These are phyloP conservation scores for Piezodorus guildinii DNA, from an alignment of 1,140 invertebrate genomes.

Conservation along the genomic window DNA sequence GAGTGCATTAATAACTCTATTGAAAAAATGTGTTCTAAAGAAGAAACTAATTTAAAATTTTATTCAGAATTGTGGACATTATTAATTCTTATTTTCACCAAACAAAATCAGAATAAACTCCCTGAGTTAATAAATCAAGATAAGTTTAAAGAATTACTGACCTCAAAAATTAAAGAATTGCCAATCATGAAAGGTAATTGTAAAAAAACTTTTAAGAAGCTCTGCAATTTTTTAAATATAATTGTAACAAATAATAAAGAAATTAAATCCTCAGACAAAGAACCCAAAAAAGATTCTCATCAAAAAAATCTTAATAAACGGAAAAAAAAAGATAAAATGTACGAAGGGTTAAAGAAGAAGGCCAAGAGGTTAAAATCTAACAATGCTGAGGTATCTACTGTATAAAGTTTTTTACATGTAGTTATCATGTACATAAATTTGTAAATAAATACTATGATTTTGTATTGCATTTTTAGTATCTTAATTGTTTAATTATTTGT, in stretches of 20 bases:
- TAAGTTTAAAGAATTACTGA: background rate
- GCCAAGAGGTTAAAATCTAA: background rate
- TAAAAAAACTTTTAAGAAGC: background rate
- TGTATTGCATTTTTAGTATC: too few relatives aligned
- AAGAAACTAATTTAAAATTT: constrained; percentile 1
- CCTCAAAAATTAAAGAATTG: background rate
- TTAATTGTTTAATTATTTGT: too few relatives aligned
- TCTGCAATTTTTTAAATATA: background rate
- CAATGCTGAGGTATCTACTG: too few relatives aligned
- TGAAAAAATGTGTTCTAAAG: background rate
- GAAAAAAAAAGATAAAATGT: background rate
- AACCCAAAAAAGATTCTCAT: background rate
- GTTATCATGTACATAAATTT: too few relatives aligned
- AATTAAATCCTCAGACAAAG: background rate
- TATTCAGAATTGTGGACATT: background rate
- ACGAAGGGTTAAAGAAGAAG: background rate
- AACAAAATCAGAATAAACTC: background rate
- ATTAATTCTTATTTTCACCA: background rate
- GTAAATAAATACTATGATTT: too few relatives aligned
- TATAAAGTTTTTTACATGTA: too few relatives aligned
- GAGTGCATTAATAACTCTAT: background rate
- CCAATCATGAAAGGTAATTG: background rate
- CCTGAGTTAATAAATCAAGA: background rate
- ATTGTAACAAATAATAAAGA: too few relatives aligned
- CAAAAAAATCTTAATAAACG: background rate